These are phyloP conservation scores for Caracal caracal DNA, from an alignment of 2,113 vertebrate genomes.

Conservation along the genomic window DNA sequence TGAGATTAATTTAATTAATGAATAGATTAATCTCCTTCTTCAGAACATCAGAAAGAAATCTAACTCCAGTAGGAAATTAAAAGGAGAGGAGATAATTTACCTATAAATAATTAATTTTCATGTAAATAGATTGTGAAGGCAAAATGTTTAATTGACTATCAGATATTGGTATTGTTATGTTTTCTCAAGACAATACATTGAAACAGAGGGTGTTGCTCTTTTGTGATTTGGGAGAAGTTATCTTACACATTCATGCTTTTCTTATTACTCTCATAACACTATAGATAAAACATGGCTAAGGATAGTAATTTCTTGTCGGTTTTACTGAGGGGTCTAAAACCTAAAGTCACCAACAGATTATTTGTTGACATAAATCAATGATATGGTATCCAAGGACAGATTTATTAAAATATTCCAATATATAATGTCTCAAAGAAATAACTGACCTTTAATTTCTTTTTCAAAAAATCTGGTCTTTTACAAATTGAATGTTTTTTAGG, in stretches of 20 bases:
- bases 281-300: not conserved
- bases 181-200: conserved; percentile 28
- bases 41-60: conserved; percentile 45
- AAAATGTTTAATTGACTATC: conserved; percentile 60
- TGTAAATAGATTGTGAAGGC: conserved; percentile 44
- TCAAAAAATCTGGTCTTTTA: not conserved
- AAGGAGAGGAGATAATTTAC: conserved; percentile 35
- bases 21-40: conserved; percentile 48
- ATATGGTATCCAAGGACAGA: not conserved
- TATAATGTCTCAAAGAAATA: not conserved
- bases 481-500: not conserved
- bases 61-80: conserved; percentile 46
- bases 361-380: not conserved
- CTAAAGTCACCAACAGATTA: not conserved
- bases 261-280: not conserved
- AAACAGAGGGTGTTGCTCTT: not conserved
- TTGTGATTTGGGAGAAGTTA: conserved; percentile 11
- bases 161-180: not conserved
- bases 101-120: conserved; percentile 71
- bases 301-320: not conserved
- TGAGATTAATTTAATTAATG: conserved; percentile 52
- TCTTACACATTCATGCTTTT: not conserved
- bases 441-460: not conserved
- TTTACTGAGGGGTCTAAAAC: not conserved
- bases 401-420: not conserved